Percentiles rank a stretch among this genome's conserved stretches.
phyloP scores from a whole-genome alignment of 2,888 invertebrate species.

The Nyleta sp. region DNA sequence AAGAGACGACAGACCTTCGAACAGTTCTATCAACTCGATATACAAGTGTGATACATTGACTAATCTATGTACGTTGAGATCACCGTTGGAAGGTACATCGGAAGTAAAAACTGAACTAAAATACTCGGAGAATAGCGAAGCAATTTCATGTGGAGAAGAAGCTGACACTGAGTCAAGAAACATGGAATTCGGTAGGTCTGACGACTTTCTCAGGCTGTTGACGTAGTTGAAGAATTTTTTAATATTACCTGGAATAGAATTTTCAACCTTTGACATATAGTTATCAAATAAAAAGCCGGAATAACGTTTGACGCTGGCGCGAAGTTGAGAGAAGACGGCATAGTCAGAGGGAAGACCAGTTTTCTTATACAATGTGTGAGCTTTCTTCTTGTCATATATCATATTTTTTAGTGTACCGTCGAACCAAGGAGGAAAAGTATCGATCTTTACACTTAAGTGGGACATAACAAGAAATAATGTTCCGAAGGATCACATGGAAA shows the following conservation, averaged over 20 bases:
- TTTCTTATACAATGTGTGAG: neutral
- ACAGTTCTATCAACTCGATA: no score
- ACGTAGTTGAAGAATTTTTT: neutral
- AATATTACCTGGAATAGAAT: neutral
- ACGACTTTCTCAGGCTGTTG: neutral
- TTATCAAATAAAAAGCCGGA: neutral
- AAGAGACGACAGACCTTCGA: no score
- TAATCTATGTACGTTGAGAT: no score
- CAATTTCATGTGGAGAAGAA: neutral
- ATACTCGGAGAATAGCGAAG: neutral
- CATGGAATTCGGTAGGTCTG: neutral
- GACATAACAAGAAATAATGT: no score
- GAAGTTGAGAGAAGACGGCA: neutral
- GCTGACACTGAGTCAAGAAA: neutral
- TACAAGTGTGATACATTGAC: no score
- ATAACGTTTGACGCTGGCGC: neutral
- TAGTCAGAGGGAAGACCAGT: neutral
- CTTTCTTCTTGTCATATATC: neutral
- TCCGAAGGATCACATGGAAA: no score
- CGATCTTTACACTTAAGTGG: no score
- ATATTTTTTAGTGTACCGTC: neutral
- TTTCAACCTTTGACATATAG: neutral
- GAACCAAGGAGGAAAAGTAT: neutral
- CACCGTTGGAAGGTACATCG: no score
- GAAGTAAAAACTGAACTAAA: neutral